phyloP scores from a whole-genome alignment of 2,888 invertebrate species.

The Apamea anceps region DNA sequence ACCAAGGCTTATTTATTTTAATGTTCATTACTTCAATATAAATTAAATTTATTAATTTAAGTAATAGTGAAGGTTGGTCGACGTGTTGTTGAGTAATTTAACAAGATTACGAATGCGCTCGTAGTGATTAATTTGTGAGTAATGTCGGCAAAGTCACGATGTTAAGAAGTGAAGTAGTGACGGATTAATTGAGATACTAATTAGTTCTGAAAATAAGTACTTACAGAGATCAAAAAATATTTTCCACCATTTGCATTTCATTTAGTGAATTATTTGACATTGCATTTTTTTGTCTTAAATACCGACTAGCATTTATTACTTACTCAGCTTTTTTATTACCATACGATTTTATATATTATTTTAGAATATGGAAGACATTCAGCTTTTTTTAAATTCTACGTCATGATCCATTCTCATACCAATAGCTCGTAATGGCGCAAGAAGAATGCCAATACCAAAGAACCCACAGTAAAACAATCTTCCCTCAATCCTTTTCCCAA shows the following conservation, averaged over 20 bases:
- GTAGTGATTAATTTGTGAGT: constrained; percentile 35
- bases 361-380: not conserved
- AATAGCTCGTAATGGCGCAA: not conserved
- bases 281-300: too few species aligned
- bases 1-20: constrained; percentile 50
- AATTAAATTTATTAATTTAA: constrained; percentile 62
- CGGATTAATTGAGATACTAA: constrained; percentile 42
- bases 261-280: too few species aligned
- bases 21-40: constrained; percentile 50
- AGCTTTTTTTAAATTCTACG: not conserved
- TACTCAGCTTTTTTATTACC: not conserved
- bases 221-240: not conserved
- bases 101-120: constrained; percentile 52
- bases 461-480: not conserved
- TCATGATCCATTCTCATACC: too few species aligned
- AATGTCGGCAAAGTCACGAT: constrained; percentile 50
- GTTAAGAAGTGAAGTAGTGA: constrained; percentile 8
- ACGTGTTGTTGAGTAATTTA: constrained; percentile 53
- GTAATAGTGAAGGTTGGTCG: constrained; percentile 57
- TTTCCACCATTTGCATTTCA: not conserved
- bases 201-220: constrained; percentile 8
- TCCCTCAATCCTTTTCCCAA: not conserved
- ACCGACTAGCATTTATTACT: not conserved
- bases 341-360: not conserved
- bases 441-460: not conserved